These are phyloP conservation scores for Campylomormyrus numenius DNA, from an alignment of 2,113 vertebrate genomes.

Conservation along the genomic window DNA sequence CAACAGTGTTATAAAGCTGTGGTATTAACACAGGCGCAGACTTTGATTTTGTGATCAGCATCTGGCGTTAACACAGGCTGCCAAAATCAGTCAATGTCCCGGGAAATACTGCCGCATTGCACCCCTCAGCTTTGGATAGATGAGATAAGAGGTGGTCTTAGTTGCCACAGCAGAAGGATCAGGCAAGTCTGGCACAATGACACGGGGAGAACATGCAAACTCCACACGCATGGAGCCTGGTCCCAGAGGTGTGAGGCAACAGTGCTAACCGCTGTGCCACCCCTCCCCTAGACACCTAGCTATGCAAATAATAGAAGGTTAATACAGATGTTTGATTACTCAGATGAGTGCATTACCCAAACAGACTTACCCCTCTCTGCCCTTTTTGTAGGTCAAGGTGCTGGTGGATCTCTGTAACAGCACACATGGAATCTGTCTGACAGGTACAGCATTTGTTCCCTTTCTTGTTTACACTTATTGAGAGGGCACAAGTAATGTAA, in stretches of 20 bases:
- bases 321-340: not conserved
- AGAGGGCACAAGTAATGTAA: not conserved
- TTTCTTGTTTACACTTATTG: not conserved
- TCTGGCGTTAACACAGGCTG: not conserved
- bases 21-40: not conserved
- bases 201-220: not conserved
- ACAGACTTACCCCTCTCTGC: not conserved
- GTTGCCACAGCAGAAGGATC: not conserved
- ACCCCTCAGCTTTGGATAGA: not conserved
- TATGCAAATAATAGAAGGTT: not conserved
- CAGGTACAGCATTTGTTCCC: not conserved
- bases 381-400: not conserved
- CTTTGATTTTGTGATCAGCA: not conserved
- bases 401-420: slow-evolving; percentile 6
- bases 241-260: not conserved
- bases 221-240: not conserved
- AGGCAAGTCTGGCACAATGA: too few species aligned
- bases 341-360: not conserved
- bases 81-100: not conserved
- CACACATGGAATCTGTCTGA: not conserved
- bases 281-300: not conserved
- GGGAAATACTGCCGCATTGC: not conserved
- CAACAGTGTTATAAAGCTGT: too few species aligned
- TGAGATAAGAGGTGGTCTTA: not conserved
- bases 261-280: not conserved